Base-by-base conservation (phyloP, 2,113 vertebrate species). In the Anhinga rufa region DNA sequence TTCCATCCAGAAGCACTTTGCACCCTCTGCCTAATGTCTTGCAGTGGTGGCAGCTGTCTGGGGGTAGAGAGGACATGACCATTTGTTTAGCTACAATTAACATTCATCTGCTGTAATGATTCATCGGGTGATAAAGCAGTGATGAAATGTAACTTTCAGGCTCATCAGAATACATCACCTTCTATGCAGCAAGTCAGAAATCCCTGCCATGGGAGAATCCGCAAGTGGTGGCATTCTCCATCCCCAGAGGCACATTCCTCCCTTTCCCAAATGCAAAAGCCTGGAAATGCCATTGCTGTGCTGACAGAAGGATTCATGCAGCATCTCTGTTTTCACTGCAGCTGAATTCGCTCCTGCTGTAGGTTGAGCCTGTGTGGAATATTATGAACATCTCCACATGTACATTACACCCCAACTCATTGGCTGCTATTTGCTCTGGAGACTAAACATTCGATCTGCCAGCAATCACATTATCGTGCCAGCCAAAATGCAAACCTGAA, bases 401-500 rank as follows among this genome's bases (percentile, higher is more conserved):
- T 93, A 96, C 94, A 97, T 97, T 96, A 97, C 96, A 97, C 96
- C 95, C 95, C 96, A 97, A 97, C 96, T 97, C 96, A 97, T 97
- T 97, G 97, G 95, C 97, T 97, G 97, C 92, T 97, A 97, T 97
- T 97, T 98, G 96, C 97, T 97, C 96, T 97, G 96, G 95, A 97
- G 97, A 97, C 97, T 97, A 97, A 96, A 97, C 96, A 97, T 97
- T 97, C 88, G 90, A 97, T 97, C 97, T 98, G 97, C 97, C 97
- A 98, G 93, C 97, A 97, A 97, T 97, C 97, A 97, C 95, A 97
- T 97, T 97, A 96, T 96, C 40, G 17, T 98, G 97, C 97, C 97
- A 97, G 97, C 97, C 98, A 98, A 98, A 96, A 97, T 97, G 97
- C 97, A 97, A 98, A 98, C 97, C 96, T 98, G 97, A 97, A 97